These are phyloP conservation scores for Drosophila anceps DNA, from an alignment of 2,888 invertebrate genomes.

Conservation along the genomic window DNA sequence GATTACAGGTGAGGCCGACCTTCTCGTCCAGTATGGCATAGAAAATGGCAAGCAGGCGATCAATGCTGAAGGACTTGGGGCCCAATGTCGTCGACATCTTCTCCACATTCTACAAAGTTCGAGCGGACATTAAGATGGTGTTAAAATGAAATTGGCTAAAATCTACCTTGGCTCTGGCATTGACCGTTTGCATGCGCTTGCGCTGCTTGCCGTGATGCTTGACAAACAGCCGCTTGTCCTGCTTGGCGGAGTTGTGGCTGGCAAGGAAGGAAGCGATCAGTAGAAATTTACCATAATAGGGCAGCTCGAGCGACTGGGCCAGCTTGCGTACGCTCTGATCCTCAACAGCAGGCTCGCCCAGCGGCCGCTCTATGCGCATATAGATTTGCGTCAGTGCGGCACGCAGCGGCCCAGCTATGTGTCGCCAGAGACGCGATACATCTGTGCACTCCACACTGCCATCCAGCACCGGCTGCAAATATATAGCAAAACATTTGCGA, in stretches of 20 bases:
- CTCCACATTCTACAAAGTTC: conserved; percentile 84
- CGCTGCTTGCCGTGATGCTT: conserved; percentile 91
- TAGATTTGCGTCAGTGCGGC: conserved; percentile 92
- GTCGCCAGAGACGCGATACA: conserved; percentile 91
- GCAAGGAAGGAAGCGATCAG: conserved; percentile 96
- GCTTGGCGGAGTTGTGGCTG: conserved; percentile 95
- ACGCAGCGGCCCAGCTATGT: conserved; percentile 91
- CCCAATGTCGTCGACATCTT: conserved; percentile 90
- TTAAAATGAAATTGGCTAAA: not conserved
- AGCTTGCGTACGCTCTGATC: conserved; percentile 86
- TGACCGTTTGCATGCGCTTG: conserved; percentile 88
- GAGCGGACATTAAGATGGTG: not conserved
- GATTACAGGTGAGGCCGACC: conserved; percentile 93
- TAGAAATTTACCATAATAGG: conserved; percentile 95
- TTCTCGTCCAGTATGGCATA: conserved; percentile 94
- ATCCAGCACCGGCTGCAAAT: conserved; percentile 91
- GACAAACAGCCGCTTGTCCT: conserved; percentile 94
- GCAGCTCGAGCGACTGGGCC: conserved; percentile 91
- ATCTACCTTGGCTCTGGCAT: conserved; percentile 87
- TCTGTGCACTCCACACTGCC: conserved; percentile 89
- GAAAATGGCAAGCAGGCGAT: conserved; percentile 94
- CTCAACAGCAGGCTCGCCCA: conserved; percentile 50
- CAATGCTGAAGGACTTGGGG: conserved; percentile 93
- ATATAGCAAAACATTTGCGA: conserved; percentile 90
- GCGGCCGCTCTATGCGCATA: conserved; percentile 87